Conservation (phyloP, 2,888 invertebrate species). For the Chaetogeoica ovagalla region DNA sequence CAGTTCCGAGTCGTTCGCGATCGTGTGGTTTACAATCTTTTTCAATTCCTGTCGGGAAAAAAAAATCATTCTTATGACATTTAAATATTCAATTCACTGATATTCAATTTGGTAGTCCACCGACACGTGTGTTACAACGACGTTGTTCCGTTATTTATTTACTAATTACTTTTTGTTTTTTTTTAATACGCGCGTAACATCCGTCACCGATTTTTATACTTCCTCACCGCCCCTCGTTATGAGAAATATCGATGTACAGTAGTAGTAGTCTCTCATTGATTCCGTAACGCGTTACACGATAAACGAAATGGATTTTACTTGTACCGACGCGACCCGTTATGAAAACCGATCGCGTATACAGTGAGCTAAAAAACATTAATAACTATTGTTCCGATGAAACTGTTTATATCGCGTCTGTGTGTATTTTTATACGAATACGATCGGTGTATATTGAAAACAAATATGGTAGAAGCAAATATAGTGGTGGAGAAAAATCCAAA, state of each 20-base stretch:
- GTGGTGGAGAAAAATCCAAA: too few species aligned
- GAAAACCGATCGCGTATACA: constrained; percentile 10
- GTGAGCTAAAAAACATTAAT: neutral
- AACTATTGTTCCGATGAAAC: neutral
- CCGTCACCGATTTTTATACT: too few species aligned
- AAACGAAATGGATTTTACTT: constrained; percentile 50
- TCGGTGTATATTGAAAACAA: too few species aligned
- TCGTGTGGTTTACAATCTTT: constrained; percentile 67
- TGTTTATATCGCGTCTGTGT: too few species aligned
- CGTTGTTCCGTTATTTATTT: neutral
- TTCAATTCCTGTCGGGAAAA: constrained; percentile 65
- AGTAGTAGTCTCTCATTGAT: neutral
- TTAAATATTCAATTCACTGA: too few species aligned
- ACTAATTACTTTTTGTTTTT: neutral
- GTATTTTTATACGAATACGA: too few species aligned
- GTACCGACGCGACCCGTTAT: constrained; percentile 10
- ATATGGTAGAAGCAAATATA: too few species aligned
- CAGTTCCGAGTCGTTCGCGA: constrained; percentile 67
- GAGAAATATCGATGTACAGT: too few species aligned
- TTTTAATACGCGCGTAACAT: neutral
- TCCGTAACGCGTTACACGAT: constrained; percentile 6
- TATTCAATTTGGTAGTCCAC: too few species aligned
- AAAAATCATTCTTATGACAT: neutral
- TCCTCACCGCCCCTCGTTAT: too few species aligned
- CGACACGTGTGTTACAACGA: neutral